Evolutionary conservation across 1,140 invertebrate species (phyloP), one percentile per base, ranked within the genome.

Genomic region (Zaprionus kolodkinae): DNA sequence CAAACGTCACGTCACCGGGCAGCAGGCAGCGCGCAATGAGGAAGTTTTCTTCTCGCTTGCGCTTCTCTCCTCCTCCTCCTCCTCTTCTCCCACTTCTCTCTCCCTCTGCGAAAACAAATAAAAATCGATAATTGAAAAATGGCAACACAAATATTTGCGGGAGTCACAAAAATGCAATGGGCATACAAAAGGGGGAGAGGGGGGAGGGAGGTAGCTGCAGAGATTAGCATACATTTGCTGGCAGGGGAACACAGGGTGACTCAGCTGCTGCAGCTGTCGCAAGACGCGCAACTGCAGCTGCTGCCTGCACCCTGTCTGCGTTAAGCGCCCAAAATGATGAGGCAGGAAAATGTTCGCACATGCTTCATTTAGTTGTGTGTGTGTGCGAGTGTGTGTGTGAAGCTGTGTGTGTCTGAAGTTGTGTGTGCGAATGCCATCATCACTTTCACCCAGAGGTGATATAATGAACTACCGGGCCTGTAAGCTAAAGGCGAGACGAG

Each of bases 381-480:
- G 45, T 11, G 12, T 63, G 33, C 30, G 15, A 33, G 15, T 30
- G 7, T 55, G 45, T 59, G 50, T 54, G 35, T 63, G 59, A n/a
- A n/a, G n/a, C n/a, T 35, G 68, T 55, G 50, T 69, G 30, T 50
- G 30, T 57, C 12, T 45, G 60, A 21, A 17, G 55, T 27, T 33
- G 40, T 21, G 35, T 36, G 55, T 66, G 78, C 84, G 81, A 78
- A 85, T 88, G 85, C 85, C 85, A 89, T 89, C 85, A 85, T 89
- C 86, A 89, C 85, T 89, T 89, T 89, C 85, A 89, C 85, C 79
- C 67, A 79, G 65, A 89, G 86, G 85, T 89, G 85, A 89, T 89
- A 89, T 89, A 89, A 89, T 89, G 85, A 79, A 87, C 72, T 85
- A 87, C 72, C 77, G 76, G 65, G 69, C 60, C 57, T 62, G 52